Evolutionary conservation across 2,797 vertebrate genomes (phyloP), one percentile per base, ranked within the genome.

Genomic region (Xyrichtys novacula): DNA sequence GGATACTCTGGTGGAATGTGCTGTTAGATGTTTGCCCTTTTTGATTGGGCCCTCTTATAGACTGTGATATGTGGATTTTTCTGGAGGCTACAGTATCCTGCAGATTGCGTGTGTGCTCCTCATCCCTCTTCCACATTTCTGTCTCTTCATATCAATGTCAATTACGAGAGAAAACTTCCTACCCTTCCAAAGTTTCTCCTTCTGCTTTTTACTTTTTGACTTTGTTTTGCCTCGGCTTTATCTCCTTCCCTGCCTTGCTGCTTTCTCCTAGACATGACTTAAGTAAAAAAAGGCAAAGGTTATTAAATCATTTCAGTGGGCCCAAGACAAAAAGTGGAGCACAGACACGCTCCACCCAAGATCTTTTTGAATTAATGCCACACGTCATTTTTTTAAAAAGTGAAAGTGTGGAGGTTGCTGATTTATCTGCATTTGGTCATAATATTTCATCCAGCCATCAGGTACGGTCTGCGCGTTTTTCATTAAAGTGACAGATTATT

Each of bases 401-500:
- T 76, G 78, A 78, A 81, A 85, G 87, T 87, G 80, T 88, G 76
- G 80, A 85, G 91, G 84, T 84, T 88, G 76, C 87, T 92, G 92
- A 94, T 92, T 91, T 92, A 93, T 93, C 82, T 64, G 62, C 75
- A 73, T 91, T 92, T 87, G 66, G 48, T 80, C 71, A 81, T 68
- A 77, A 90, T 92, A 81, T 67, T 88, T 94, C 91, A 92, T 89
- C 84, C 81, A 71, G 85, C 90, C 86, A 82, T 91, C 88, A 85
- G 78, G 78, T 81, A 66, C 63, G 2, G 66, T 65, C 73, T 6
- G 19, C 75, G 60, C 60, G 39, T 79, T 89, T 93, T 93, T 92
- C 89, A 92, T 93, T 92, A 92, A 74, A 84, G 72, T 92, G 90
- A 92, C 83, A 84, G 83, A 92, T 92, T 88, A 86, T 91, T 76